These are phyloP conservation scores for Epicampocera succincta DNA, from an alignment of 2,888 invertebrate species.

Conservation along the genomic window DNA sequence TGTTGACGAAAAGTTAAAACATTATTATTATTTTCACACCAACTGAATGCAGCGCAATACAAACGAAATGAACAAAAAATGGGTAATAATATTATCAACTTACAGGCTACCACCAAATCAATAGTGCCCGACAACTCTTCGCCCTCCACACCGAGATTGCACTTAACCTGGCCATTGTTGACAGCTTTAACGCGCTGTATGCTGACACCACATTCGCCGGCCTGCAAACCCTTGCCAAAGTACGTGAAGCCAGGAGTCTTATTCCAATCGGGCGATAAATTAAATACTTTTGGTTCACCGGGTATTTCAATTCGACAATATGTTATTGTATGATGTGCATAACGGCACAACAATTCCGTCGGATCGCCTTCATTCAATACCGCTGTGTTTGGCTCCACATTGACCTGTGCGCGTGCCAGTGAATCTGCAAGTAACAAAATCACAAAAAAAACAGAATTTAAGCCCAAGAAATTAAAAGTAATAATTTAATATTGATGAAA, in stretches of 20 bases:
- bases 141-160: conserved; percentile 84
- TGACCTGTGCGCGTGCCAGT: conserved; percentile 77
- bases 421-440: conserved; percentile 76
- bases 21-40: background rate
- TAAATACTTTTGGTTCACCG: conserved; percentile 81
- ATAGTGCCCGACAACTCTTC: conserved; percentile 85
- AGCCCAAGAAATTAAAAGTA: conserved; percentile 47
- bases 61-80: no score
- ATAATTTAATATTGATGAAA: no score
- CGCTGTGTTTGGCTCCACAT: conserved; percentile 79
- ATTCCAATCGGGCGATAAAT: conserved; percentile 82
- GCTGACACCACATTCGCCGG: conserved; percentile 88
- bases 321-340: conserved; percentile 76
- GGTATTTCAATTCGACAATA: conserved; percentile 83
- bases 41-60: background rate
- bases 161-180: conserved; percentile 88
- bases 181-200: conserved; percentile 85
- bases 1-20: conserved; percentile 61
- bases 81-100: conserved; percentile 81
- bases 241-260: conserved; percentile 83
- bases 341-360: conserved; percentile 78
- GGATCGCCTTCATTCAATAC: conserved; percentile 79
- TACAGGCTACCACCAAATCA: conserved; percentile 88
- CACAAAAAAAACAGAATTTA: background rate
- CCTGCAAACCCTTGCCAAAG: conserved; percentile 83